Evolutionary conservation across 2,888 invertebrate species (phyloP), one percentile per base, ranked within the genome.

Genomic region (Gisinianus flammeolus): DNA sequence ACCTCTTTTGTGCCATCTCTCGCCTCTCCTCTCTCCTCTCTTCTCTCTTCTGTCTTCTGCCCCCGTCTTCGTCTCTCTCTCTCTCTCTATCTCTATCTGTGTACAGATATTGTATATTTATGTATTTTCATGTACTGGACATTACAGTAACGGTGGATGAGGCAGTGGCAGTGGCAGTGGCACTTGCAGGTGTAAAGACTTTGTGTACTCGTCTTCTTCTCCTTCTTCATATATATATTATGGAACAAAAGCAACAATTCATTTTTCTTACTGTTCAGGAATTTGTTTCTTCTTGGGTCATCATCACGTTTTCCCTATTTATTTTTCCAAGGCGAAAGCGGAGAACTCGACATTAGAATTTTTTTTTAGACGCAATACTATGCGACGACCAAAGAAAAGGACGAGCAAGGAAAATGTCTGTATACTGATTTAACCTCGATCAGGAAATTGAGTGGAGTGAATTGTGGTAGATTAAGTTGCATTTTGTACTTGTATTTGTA

Each of bases 261-360:
- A 72, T 72, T 58, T 70, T 54, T 72, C 31, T 62, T 62, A 33
- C 22, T 52, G 2, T 35, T 28, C 10, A 33, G 68, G 12, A 54
- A 44, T 44, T 44, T 44, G 19, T 6, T 44, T 70, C 70, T 70
- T 70, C 70, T 70, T 70, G 24, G 70, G 54, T 70, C 54, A 70
- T 62, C 73, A 73, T 73, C 73, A 73, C 73, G 73, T 73, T 73
- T 73, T 62, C 73, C 35, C 73, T 62, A 73, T 62, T 73, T 62
- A 62, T 54, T 73, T 73, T 62, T 71, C 54, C 31, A 71, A 71
- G 30, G 68, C 35, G 22, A 68, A 68, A 68, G 35, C 10, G 6
- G 24, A 71, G 31, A 54, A 44, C 44, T 44, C 16, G 16, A 6
- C 16, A 6, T 44, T 16, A 44, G 44, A 10, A 44, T 16, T 10